A percentile compares a stretch with the other conserved stretches of the same genome.
Conservation (phyloP, 2,113 vertebrate genomes). For the Neodontobutis hainanensis region DNA sequence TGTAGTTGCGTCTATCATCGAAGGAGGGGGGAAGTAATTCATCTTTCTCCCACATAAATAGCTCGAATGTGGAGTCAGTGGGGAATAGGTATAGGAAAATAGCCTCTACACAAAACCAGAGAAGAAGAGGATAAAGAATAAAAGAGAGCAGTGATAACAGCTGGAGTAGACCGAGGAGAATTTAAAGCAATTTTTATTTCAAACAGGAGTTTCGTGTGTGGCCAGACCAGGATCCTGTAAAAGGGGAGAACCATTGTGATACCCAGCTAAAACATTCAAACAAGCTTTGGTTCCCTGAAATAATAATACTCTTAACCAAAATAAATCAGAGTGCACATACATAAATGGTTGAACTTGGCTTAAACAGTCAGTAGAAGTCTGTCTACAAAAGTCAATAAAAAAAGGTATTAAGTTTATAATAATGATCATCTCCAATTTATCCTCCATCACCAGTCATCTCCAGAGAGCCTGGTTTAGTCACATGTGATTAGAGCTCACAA, state of each 20-base stretch:
- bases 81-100: conserved; percentile 40
- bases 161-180: conserved; percentile 40
- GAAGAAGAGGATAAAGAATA: conserved; percentile 4
- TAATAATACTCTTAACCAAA: too few species aligned
- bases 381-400: neutral
- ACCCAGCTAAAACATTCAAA: conserved; percentile 69
- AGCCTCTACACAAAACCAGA: conserved; percentile 26
- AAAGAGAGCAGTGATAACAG: conserved; percentile 26
- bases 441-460: conserved; percentile 12
- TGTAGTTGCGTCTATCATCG: conserved; percentile 28
- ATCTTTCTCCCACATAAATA: conserved; percentile 68
- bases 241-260: conserved; percentile 43
- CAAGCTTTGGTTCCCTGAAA: conserved; percentile 60
- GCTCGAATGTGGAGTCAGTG: conserved; percentile 29
- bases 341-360: too few species aligned
- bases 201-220: conserved; percentile 21
- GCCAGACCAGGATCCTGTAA: conserved; percentile 35
- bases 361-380: neutral
- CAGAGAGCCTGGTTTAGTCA: conserved; percentile 22
- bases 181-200: conserved; percentile 34
- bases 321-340: too few species aligned
- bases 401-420: too few species aligned
- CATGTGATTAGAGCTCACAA: conserved; percentile 21
- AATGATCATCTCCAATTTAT: neutral
- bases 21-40: conserved; percentile 43